These are phyloP conservation scores for Xestoiulus laeticollis DNA, from an alignment of 2,888 invertebrate genomes.

Conservation along the genomic window DNA sequence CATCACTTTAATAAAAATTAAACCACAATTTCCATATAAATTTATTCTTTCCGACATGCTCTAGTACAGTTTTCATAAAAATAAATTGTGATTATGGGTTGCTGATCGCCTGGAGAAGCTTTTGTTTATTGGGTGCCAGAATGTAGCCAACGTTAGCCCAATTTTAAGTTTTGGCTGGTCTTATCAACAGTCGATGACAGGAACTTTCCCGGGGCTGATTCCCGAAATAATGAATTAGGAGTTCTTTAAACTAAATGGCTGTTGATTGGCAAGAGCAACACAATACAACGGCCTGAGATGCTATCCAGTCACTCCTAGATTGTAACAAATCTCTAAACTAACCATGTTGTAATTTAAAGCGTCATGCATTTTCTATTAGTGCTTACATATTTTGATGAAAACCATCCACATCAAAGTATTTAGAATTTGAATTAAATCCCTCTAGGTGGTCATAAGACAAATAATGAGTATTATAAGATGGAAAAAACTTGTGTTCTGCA, in stretches of 20 bases:
- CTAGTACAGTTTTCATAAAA: not conserved
- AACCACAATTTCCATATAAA: not conserved
- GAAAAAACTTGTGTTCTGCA: no score
- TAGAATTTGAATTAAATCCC: no score
- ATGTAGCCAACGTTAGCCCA: not conserved
- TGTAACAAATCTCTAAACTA: no score
- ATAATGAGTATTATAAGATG: no score
- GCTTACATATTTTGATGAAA: no score
- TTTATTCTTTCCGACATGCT: not conserved
- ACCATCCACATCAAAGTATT: no score
- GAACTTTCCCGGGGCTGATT: not conserved
- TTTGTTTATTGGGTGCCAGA: not conserved
- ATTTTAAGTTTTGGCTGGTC: not conserved
- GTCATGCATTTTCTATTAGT: no score
- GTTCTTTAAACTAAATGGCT: conserved; percentile 7
- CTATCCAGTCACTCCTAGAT: not conserved
- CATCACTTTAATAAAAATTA: not conserved
- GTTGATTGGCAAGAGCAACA: not conserved
- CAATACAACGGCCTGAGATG: not conserved
- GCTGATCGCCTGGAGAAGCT: not conserved
- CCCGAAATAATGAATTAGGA: not conserved
- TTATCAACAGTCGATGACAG: not conserved
- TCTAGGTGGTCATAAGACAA: no score
- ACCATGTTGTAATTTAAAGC: no score
- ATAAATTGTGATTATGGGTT: not conserved